phyloP scores from a whole-genome alignment of 2,888 invertebrate species.

The Blera fallax region DNA sequence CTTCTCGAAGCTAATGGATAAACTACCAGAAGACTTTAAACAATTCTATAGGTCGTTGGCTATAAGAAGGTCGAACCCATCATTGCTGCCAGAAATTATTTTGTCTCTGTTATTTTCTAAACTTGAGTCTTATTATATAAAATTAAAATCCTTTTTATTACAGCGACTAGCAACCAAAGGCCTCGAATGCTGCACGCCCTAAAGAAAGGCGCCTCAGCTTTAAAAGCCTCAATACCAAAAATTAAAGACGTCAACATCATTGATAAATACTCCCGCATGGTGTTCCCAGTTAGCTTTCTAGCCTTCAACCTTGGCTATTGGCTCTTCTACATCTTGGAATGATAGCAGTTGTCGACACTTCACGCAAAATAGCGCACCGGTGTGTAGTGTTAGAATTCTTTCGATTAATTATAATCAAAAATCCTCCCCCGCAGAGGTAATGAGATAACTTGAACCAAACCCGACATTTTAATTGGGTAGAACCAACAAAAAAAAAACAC shows the following conservation, averaged over 20 bases:
- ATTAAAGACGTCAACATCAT: slow-evolving; percentile 99
- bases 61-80: too few relatives aligned
- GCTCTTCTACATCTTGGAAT: slow-evolving; percentile 94
- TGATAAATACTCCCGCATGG: slow-evolving; percentile 97
- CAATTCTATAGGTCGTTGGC: too few relatives aligned
- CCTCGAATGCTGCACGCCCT: slow-evolving; percentile 91
- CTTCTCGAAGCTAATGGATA: too few relatives aligned
- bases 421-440: slow-evolving; percentile 37
- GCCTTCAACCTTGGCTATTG: slow-evolving; percentile 98
- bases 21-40: too few relatives aligned
- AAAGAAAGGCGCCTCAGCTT: slow-evolving; percentile 91
- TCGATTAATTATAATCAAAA: slow-evolving; percentile 42
- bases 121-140: too few relatives aligned
- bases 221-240: slow-evolving; percentile 95
- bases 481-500: slow-evolving; percentile 4
- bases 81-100: too few relatives aligned
- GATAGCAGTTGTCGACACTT: slow-evolving; percentile 77
- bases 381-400: slow-evolving; percentile 74
- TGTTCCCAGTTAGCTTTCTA: slow-evolving; percentile 97
- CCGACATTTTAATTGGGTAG: slow-evolving; percentile 18
- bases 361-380: slow-evolving; percentile 76
- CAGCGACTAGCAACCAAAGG: slow-evolving; percentile 81
- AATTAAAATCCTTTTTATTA: not conserved
- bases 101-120: too few relatives aligned
- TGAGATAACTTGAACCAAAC: slow-evolving; percentile 40